phyloP scores from a whole-genome alignment of 2,888 invertebrate species.

The Meiosimyza platycephala region DNA sequence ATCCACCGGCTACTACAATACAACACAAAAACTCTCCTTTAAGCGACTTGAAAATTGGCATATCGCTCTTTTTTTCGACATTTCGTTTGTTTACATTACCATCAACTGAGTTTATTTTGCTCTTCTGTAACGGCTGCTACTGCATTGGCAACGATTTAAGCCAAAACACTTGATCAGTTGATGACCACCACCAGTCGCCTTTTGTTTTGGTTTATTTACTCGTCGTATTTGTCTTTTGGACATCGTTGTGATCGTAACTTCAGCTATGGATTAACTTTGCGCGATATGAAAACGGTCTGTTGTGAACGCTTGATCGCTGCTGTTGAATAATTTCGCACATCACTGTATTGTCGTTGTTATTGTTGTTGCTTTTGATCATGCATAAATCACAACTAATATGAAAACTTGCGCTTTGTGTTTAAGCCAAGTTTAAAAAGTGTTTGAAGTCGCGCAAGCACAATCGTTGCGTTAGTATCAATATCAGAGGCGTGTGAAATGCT shows the following conservation, averaged over 20 bases:
- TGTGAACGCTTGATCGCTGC: neutral
- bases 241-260: constrained; percentile 7
- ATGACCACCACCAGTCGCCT: neutral
- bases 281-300: neutral
- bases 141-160: too few relatives aligned
- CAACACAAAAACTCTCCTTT: too few relatives aligned
- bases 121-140: too few relatives aligned
- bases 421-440: constrained; percentile 3
- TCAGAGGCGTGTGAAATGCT: constrained; percentile 20
- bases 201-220: neutral
- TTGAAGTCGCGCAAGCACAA: constrained; percentile 17
- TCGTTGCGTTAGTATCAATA: constrained; percentile 23
- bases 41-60: too few relatives aligned
- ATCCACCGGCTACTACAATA: too few relatives aligned
- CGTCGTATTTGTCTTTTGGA: neutral
- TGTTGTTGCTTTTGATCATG: neutral
- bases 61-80: neutral
- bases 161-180: neutral
- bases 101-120: neutral
- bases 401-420: neutral
- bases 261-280: neutral
- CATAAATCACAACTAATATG: constrained; percentile 7
- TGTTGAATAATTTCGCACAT: constrained; percentile 5
- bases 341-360: neutral
- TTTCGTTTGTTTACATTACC: neutral